Evolutionary conservation across 2,888 invertebrate genomes (phyloP).

Genomic region (Leptopterna dolabrata): DNA sequence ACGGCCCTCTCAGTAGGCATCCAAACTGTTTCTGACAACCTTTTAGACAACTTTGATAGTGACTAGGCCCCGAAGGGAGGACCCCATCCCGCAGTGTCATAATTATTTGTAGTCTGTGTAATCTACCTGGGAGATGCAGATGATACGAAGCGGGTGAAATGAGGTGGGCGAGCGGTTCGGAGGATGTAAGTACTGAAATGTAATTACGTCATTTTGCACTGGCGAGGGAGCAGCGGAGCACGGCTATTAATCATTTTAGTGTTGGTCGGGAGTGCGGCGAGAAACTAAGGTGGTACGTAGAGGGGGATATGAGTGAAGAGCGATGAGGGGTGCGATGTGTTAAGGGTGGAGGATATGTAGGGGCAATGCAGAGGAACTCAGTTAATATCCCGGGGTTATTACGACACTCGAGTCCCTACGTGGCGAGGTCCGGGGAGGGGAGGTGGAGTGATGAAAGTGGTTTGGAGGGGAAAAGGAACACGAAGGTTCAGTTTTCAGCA

Average conservation of each 20-base stretch:
- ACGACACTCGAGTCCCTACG: not conserved
- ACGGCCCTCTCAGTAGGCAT: too few species aligned
- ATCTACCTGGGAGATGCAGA: not conserved
- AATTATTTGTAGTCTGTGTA: not conserved
- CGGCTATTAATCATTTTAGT: constrained; percentile 31
- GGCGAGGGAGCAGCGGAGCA: constrained; percentile 3
- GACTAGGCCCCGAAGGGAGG: too few species aligned
- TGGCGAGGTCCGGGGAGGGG: not conserved
- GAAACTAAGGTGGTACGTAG: not conserved
- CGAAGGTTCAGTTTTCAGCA: too few species aligned
- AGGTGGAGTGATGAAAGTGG: not conserved
- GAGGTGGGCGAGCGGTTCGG: not conserved
- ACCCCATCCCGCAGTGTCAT: too few species aligned
- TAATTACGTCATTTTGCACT: constrained; percentile 31
- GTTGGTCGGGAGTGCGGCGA: not conserved
- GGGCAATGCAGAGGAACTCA: not conserved
- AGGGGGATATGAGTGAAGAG: not conserved
- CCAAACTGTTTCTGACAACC: too few species aligned
- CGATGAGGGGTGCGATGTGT: not conserved
- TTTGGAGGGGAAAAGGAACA: too few species aligned
- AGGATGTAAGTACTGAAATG: not conserved
- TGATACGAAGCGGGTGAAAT: not conserved
- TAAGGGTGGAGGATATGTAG: not conserved
- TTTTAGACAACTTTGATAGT: too few species aligned
- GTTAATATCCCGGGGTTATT: constrained; percentile 1